phyloP scores from a whole-genome alignment of 2,888 invertebrate species.

The Cheiracanthium punctorium region DNA sequence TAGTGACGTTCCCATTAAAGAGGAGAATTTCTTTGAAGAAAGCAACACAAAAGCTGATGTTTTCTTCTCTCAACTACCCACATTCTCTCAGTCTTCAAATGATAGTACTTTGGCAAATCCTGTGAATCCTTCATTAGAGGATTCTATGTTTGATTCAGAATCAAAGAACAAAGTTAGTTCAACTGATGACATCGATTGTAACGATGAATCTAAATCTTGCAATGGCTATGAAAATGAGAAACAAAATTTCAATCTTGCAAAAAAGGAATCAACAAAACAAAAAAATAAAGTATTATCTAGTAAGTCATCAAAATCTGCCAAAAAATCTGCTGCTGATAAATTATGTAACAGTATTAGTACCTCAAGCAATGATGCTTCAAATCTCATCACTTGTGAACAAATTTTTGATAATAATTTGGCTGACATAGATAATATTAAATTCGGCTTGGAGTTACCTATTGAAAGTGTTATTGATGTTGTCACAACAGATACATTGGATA shows the following conservation, averaged over 20 bases:
- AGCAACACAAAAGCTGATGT: not conserved
- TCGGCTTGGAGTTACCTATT: not conserved
- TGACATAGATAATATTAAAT: not conserved
- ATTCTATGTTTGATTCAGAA: not conserved
- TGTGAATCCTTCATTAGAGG: not conserved
- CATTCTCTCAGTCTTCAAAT: slow-evolving; percentile 1
- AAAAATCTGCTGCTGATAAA: not conserved
- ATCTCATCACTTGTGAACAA: not conserved
- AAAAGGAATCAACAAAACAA: slow-evolving; percentile 8
- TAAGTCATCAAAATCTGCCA: not conserved
- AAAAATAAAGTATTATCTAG: not conserved
- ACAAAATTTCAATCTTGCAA: not conserved
- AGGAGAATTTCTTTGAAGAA: not conserved
- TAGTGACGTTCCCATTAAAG: not conserved
- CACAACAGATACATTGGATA: not conserved
- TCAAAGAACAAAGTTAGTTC: slow-evolving; percentile 5
- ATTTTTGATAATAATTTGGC: not conserved
- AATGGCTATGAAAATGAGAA: not conserved
- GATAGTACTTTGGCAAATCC: not conserved
- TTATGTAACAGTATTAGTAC: not conserved
- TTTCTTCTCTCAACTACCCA: not conserved
- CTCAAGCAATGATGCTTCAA: not conserved
- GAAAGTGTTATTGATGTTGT: not conserved
- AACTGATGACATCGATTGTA: not conserved
- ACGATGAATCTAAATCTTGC: not conserved